Evolutionary conservation across 1,140 invertebrate genomes (phyloP).

Genomic region (Spodoptera frugiperda): DNA sequence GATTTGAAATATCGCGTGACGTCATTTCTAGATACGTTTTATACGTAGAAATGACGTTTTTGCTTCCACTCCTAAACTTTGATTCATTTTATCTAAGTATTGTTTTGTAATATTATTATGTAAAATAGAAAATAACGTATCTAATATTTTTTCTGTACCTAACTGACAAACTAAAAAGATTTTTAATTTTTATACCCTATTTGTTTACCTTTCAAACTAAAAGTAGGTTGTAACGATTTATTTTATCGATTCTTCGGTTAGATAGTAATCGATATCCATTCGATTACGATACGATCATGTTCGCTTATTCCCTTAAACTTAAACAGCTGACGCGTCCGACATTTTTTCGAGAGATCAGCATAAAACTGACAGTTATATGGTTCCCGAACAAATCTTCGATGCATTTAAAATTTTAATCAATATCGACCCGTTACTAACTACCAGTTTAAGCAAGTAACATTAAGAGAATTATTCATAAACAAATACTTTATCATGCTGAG

Average conservation of each 20-base stretch:
- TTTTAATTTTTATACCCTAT: too few species aligned
- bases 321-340: neutral
- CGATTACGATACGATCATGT: neutral
- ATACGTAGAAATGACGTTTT: too few species aligned
- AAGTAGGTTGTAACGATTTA: neutral
- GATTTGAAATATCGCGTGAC: too few species aligned
- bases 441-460: conserved; percentile 21
- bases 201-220: neutral
- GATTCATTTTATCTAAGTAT: too few species aligned
- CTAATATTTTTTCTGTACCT: too few species aligned
- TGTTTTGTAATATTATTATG: too few species aligned
- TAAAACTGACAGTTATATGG: conserved; percentile 9
- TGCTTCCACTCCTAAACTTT: too few species aligned
- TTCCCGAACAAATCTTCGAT: conserved; percentile 14
- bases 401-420: conserved; percentile 45
- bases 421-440: conserved; percentile 32
- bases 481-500: conserved; percentile 42
- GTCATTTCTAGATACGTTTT: too few species aligned
- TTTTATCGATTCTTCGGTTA: neutral
- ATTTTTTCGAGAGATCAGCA: conserved; percentile 13
- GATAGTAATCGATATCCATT: neutral
- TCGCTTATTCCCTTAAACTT: neutral
- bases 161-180: too few species aligned
- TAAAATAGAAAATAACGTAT: too few species aligned
- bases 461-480: conserved; percentile 44